Evolutionary conservation across 2,113 vertebrate genomes (phyloP).

Genomic region (Puffinus mauretanicus): DNA sequence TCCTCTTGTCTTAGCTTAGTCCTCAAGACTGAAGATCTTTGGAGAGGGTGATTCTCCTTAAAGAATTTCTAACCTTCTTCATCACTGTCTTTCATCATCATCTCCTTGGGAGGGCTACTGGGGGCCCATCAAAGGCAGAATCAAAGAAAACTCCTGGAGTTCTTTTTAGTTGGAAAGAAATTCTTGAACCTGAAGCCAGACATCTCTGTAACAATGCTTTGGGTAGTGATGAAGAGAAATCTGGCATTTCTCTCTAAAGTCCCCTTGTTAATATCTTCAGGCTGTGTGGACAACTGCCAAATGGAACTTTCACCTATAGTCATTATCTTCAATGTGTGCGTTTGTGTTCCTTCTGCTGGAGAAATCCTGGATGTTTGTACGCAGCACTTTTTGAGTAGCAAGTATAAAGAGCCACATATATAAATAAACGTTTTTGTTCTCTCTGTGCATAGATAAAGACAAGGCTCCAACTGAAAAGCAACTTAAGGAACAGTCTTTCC

Average conservation of each 20-base stretch:
- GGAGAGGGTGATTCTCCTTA: background rate
- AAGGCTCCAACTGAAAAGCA: constrained; percentile 4
- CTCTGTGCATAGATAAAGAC: constrained; percentile 13
- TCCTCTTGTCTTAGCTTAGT: constrained; percentile 10
- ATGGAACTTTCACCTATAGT: constrained; percentile 51
- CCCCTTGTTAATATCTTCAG: constrained; percentile 56
- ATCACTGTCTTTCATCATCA: constrained; percentile 47
- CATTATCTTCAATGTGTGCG: background rate
- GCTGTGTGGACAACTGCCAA: constrained; percentile 61
- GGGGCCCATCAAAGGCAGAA: constrained; percentile 45
- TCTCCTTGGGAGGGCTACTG: constrained; percentile 47
- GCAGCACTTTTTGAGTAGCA: constrained; percentile 23
- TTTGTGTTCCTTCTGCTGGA: constrained; percentile 31
- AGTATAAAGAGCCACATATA: constrained; percentile 27
- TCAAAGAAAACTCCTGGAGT: constrained; percentile 63
- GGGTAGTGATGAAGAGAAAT: constrained; percentile 28
- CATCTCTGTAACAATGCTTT: constrained; percentile 26
- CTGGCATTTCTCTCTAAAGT: constrained; percentile 33
- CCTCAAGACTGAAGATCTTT: constrained; percentile 19
- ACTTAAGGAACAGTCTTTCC: constrained; percentile 19
- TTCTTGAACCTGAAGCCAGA: constrained; percentile 58
- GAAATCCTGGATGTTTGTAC: constrained; percentile 22
- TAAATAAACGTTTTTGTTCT: constrained; percentile 62
- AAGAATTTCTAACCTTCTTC: constrained; percentile 18
- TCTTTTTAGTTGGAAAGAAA: constrained; percentile 60